Evolutionary conservation across 2,888 invertebrate species (phyloP).

Genomic region (Nezara viridula): DNA sequence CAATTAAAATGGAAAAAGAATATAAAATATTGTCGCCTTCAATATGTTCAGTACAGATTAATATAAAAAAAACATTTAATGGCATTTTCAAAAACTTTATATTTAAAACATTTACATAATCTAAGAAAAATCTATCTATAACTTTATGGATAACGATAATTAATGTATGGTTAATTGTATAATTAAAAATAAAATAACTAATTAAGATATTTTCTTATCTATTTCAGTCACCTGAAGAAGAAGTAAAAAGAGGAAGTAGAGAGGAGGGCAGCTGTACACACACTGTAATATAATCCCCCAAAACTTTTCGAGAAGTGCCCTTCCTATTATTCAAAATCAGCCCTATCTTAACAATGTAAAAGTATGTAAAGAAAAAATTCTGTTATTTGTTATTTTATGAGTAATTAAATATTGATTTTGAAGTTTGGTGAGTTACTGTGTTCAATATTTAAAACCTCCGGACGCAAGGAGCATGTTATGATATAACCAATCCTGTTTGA

Average conservation of each 20-base stretch:
- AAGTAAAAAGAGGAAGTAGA: neutral
- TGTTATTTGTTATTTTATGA: constrained; percentile 44
- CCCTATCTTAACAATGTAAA: neutral
- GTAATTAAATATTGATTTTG: constrained; percentile 49
- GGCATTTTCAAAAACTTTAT: no score
- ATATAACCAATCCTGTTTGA: constrained; percentile 10
- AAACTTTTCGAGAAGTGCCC: neutral
- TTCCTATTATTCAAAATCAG: neutral
- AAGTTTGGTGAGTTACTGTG: neutral
- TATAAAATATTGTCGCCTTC: no score
- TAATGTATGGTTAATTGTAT: no score
- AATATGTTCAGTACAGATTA: no score
- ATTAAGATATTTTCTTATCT: neutral
- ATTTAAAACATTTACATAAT: no score
- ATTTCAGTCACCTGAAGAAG: constrained; percentile 38
- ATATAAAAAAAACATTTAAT: no score
- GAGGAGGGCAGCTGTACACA: constrained; percentile 4
- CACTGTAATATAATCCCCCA: constrained; percentile 19
- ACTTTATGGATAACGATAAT: no score
- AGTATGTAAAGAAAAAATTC: constrained; percentile 41
- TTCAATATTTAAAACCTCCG: neutral
- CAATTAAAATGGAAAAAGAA: no score
- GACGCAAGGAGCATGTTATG: neutral
- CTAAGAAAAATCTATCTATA: no score
- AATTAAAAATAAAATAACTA: neutral